Base-by-base conservation (phyloP, 2,113 vertebrate genomes). In the Hemicordylus capensis region DNA sequence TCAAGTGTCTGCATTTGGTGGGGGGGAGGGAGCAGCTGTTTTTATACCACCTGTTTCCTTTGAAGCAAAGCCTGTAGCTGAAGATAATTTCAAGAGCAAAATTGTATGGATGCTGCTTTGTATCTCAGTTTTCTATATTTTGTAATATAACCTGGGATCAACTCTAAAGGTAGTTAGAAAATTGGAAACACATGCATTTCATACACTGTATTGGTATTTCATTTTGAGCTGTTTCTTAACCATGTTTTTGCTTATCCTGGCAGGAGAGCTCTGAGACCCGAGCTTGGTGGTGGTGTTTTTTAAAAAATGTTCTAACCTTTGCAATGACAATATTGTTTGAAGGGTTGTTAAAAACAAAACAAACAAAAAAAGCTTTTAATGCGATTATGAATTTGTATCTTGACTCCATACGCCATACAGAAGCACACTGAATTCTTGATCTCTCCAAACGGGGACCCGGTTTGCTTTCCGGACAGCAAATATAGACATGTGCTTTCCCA, bases 51-150 rank as follows among this genome's bases (percentile, higher is more conserved):
- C 93, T 93, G 94, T 96, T 96, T 96, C 94, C 93, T 96, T 80
- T 94, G 94, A 95, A 96, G 94, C 93, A 96, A 96, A 96, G 95
- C 91, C 93, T 96, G 94, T 96, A 95, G 93, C 91, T 92, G 94
- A 95, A 96, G 94, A 95, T 96, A 94, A 95, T 96, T 96, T 94
- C 95, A 96, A 96, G 93, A 96, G 91, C 92, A 95, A 96, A 96
- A 92, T 95, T 94, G 95, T 96, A 94, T 95, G 95, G 94, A 93
- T 95, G 90, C 96, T 94, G 91, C 94, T 96, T 96, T 96, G 95
- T 96, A 96, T 96, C 95, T 97, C 95, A 93, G 96, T 97, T 96
- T 96, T 97, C 95, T 96, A 96, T 96, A 93, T 97, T 96, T 97
- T 97, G 93, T 96, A 96, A 96, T 94, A 78, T 54, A 95, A 95